phyloP scores from a whole-genome alignment of 2,797 vertebrate species.

The Amniataba percoides region DNA sequence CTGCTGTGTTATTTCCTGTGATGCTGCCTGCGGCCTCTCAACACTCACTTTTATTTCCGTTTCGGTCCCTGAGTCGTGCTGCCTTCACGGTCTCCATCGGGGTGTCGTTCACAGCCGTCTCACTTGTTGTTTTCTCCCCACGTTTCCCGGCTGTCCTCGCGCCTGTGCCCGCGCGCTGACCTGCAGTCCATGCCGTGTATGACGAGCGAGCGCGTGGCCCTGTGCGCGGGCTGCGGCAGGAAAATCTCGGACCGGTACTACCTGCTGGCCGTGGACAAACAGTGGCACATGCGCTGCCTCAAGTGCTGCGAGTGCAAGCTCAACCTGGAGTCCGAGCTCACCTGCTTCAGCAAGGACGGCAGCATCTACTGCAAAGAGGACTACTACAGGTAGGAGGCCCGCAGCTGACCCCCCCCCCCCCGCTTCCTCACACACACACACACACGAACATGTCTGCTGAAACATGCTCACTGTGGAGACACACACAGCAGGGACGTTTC shows the following conservation, averaged over 20 bases:
- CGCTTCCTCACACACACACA: too few relatives aligned
- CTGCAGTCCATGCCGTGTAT: conserved; percentile 93
- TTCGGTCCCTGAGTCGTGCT: neutral
- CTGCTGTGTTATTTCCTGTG: neutral
- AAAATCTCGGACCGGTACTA: conserved; percentile 98
- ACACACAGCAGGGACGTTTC: neutral
- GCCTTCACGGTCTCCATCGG: neutral
- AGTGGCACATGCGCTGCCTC: conserved; percentile 99
- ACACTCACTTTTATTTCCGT: too few relatives aligned
- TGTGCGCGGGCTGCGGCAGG: conserved; percentile 97
- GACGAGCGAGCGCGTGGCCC: conserved; percentile 92
- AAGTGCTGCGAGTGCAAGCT: conserved; percentile 99
- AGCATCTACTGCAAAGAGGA: conserved; percentile 99
- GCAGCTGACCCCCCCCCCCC: too few relatives aligned
- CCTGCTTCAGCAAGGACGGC: conserved; percentile 99
- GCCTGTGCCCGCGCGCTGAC: conserved; percentile 18
- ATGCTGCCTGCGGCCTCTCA: conserved; percentile 3
- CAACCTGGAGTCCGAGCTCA: conserved; percentile 98
- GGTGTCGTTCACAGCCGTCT: neutral
- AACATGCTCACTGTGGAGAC: too few relatives aligned
- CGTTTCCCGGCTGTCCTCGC: conserved; percentile 28
- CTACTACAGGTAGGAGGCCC: conserved; percentile 93
- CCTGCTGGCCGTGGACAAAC: conserved; percentile 98
- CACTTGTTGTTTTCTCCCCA: neutral
- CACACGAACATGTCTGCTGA: too few relatives aligned